Percentiles rank a stretch among this genome's conserved stretches.
phyloP scores from a whole-genome alignment of 2,113 vertebrate genomes.

The Sander lucioperca region DNA sequence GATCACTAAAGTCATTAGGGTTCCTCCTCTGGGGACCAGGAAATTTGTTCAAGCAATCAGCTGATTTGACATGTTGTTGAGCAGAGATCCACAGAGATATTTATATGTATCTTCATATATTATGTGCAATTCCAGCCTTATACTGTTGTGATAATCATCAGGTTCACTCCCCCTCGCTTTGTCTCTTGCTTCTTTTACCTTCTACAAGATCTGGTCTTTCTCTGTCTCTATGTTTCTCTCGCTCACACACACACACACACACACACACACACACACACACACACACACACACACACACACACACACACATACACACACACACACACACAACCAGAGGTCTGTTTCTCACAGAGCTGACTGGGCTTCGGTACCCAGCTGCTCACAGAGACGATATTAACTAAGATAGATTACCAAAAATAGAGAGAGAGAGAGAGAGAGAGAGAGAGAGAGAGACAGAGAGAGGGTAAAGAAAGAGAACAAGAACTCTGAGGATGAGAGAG shows the following conservation, averaged over 20 bases:
- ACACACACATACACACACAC: constrained; percentile 24
- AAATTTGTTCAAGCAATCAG: not conserved
- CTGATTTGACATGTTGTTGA: not conserved
- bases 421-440: constrained; percentile 20
- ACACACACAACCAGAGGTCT: constrained; percentile 44
- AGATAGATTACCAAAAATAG: constrained; percentile 82
- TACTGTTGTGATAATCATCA: not conserved
- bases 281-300: constrained; percentile 3
- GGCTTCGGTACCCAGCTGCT: constrained; percentile 85
- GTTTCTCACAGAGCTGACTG: constrained; percentile 76
- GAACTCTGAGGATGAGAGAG: constrained; percentile 13
- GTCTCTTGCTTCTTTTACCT: constrained; percentile 35
- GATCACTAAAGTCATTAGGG: not conserved
- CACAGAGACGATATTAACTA: constrained; percentile 84
- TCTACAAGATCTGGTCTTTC: constrained; percentile 24
- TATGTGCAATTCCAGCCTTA: constrained; percentile 5
- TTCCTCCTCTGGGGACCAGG: not conserved
- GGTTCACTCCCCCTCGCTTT: constrained; percentile 4
- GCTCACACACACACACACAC: not conserved
- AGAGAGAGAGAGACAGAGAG: constrained; percentile 27
- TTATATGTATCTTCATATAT: not conserved
- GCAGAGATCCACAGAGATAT: not conserved
- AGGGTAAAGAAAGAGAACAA: not conserved
- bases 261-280: constrained; percentile 13
- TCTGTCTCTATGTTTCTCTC: not conserved